Conservation (phyloP, 2,888 invertebrate species). For the Platycheirus rosarum region DNA sequence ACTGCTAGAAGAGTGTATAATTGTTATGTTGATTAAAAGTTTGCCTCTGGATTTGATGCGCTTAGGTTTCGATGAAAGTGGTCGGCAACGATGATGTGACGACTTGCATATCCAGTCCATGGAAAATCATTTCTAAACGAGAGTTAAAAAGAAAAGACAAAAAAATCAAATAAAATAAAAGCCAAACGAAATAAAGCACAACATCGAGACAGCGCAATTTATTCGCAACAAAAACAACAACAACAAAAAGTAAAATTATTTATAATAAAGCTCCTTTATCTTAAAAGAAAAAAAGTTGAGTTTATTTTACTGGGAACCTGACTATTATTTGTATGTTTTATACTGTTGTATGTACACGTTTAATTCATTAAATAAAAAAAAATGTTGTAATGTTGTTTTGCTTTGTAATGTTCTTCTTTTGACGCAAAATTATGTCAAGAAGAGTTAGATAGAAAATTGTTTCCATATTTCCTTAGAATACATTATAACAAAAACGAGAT, state of each 20-base stretch:
- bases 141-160: constrained; percentile 57
- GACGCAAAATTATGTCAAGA: constrained; percentile 16
- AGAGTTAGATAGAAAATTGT: too few species aligned
- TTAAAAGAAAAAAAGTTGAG: neutral
- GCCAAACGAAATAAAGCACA: constrained; percentile 74
- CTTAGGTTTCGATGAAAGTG: constrained; percentile 68
- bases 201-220: constrained; percentile 67
- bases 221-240: constrained; percentile 61
- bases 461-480: too few species aligned
- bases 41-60: constrained; percentile 44
- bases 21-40: constrained; percentile 66
- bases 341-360: neutral
- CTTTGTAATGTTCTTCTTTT: neutral
- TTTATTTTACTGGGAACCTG: constrained; percentile 43
- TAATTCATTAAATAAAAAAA: neutral
- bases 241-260: constrained; percentile 36
- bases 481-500: too few species aligned
- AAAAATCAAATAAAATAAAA: constrained; percentile 75
- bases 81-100: constrained; percentile 60
- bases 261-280: constrained; percentile 33
- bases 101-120: constrained; percentile 72
- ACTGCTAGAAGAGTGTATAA: constrained; percentile 33
- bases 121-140: constrained; percentile 75
- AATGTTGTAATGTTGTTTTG: constrained; percentile 2
- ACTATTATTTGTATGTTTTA: constrained; percentile 4